These are phyloP conservation scores for Lophius americanus DNA, from an alignment of 2,797 vertebrate genomes.

Conservation along the genomic window DNA sequence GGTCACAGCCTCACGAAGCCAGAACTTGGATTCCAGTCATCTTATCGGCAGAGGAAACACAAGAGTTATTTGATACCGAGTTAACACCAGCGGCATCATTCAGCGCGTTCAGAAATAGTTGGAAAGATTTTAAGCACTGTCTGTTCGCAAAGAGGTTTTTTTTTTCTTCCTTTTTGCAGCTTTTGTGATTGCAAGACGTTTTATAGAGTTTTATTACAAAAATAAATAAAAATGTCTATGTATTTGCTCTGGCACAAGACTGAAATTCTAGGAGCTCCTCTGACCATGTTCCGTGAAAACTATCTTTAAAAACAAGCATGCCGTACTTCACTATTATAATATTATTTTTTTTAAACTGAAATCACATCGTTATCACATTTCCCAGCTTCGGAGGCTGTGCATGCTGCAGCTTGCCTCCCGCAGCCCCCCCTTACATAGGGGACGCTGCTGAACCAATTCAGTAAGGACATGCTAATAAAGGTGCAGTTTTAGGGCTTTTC, in stretches of 20 bases:
- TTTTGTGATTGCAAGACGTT: neutral
- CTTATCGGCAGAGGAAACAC: conserved; percentile 28
- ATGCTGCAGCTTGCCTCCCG: neutral
- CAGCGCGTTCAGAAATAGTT: conserved; percentile 9
- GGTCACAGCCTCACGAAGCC: conserved; percentile 27
- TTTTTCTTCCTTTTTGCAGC: neutral
- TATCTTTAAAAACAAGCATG: conserved; percentile 17
- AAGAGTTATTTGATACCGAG: conserved; percentile 32
- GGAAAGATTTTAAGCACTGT: neutral
- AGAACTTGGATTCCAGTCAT: conserved; percentile 59
- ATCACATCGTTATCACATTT: conserved; percentile 10
- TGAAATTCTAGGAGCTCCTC: neutral
- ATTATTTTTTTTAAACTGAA: conserved; percentile 20
- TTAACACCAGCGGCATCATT: conserved; percentile 1
- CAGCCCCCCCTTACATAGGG: neutral
- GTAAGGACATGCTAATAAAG: neutral
- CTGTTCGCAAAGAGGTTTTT: no score
- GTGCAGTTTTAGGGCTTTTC: conserved; percentile 40
- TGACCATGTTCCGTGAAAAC: neutral
- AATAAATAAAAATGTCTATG: neutral
- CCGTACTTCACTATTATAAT: conserved; percentile 37
- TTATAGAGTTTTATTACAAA: neutral
- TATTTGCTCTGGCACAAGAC: neutral
- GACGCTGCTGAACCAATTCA: conserved; percentile 30
- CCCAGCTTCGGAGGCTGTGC: conserved; percentile 40